Evolutionary conservation across 2,797 vertebrate genomes (phyloP), one percentile per base, ranked within the genome.

Genomic region (Sternotherus odoratus): DNA sequence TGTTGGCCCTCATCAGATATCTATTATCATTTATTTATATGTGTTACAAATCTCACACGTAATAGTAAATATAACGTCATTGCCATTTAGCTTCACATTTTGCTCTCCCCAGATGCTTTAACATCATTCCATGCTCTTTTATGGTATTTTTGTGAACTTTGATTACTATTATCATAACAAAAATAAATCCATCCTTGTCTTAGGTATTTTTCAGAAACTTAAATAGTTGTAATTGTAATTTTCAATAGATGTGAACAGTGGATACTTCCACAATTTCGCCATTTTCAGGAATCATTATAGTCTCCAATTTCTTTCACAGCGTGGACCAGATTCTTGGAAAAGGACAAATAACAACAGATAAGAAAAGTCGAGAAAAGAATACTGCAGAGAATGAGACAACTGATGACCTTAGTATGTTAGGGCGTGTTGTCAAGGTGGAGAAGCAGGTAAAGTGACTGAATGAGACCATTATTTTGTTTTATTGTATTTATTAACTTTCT

Each of bases 251-350:
- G 69, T 79, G 74, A 19, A 33, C 1, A 92, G 63, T 84, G 28
- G 77, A 57, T 30, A 39, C 12, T 84, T 86, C 21, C 36, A 6
- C 33, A 74, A 39, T 54, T 36, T 82, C 63, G 51, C 77, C 0
- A 0, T 43, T 75, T 86, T 93, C 51, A 79, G 36, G 26, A 86
- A 63, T 79, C 21, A 24, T 87, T 94, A 88, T 77, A 82, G 63
- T 53, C 82, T 96, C 82, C 94, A 82, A 36, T 91, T 91, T 97
- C 93, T 97, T 90, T 96, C 84, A 50, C 98, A 99, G 99, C 0
- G 99, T 99, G 97, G 99, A 99, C 95, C 99, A 99, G 95, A 99
- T 99, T 97, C 98, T 99, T 46, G 99, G 99, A 87, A 99, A 99
- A 96, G 99, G 99, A 33, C 99, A 99, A 98, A 98, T 99, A 94